Percentiles rank a stretch among this genome's conserved stretches.
phyloP scores from a whole-genome alignment of 2,797 vertebrate genomes.

The Chloroceryle inda region DNA sequence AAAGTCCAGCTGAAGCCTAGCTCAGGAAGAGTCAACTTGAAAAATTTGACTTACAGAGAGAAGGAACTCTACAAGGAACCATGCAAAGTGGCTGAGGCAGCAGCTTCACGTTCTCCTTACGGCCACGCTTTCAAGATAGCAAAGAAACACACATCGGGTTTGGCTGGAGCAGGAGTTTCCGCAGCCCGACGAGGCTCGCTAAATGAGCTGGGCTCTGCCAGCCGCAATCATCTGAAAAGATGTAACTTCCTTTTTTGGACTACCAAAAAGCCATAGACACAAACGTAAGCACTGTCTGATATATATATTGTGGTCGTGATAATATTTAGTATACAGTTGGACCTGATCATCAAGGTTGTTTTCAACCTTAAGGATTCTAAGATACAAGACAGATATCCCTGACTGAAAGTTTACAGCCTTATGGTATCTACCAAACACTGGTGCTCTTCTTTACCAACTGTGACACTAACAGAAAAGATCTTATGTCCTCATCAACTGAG shows the following conservation, averaged over 20 bases:
- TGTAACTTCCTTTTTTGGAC: not conserved
- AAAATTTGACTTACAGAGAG: not conserved
- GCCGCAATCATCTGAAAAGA: not conserved
- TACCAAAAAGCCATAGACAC: not conserved
- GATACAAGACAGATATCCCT: not conserved
- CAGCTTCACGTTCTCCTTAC: not conserved
- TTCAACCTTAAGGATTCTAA: no score
- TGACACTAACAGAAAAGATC: not conserved
- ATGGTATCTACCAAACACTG: not conserved
- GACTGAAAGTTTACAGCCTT: not conserved
- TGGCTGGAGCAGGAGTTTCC: not conserved
- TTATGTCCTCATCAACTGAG: not conserved
- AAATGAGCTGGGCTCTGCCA: not conserved
- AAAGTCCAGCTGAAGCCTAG: not conserved
- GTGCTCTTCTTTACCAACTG: not conserved
- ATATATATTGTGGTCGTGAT: not conserved
- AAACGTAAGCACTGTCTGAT: not conserved
- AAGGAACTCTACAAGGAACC: not conserved
- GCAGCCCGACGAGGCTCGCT: not conserved
- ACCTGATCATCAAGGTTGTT: no score
- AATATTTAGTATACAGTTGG: no score
- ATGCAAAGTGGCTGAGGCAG: not conserved
- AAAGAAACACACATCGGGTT: not conserved
- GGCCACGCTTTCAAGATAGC: not conserved
- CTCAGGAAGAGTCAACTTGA: not conserved